A percentile compares a stretch with the other conserved stretches of the same genome.
These are phyloP conservation scores for Myopa tessellatipennis DNA, from an alignment of 2,888 invertebrate species.

Conservation along the genomic window DNA sequence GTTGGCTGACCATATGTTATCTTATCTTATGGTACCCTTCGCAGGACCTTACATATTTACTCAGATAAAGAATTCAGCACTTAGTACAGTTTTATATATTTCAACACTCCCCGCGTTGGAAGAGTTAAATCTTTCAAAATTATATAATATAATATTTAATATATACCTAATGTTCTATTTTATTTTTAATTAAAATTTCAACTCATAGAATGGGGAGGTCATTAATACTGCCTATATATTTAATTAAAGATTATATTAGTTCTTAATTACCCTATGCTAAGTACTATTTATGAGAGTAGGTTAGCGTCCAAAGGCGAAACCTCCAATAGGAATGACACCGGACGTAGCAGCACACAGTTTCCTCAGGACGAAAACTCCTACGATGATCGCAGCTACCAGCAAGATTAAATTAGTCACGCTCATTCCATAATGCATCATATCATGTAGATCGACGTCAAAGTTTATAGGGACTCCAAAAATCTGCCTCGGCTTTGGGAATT, in stretches of 20 bases:
- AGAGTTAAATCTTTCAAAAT: neutral
- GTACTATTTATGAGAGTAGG: neutral
- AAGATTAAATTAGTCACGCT: constrained; percentile 7
- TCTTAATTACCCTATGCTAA: neutral
- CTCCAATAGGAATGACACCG: constrained; percentile 13
- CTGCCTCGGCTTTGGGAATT: neutral
- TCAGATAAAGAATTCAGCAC: too few species aligned
- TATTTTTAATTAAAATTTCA: neutral
- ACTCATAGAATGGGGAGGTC: neutral
- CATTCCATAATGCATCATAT: constrained; percentile 1
- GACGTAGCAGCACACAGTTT: constrained; percentile 5
- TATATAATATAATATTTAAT: neutral
- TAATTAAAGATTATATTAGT: too few species aligned
- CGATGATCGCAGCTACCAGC: constrained; percentile 6
- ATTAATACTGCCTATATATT: neutral
- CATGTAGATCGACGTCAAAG: constrained; percentile 1
- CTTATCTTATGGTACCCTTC: too few species aligned
- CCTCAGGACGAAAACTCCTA: neutral
- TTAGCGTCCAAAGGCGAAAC: constrained; percentile 9
- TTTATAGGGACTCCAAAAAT: neutral
- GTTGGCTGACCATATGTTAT: too few species aligned
- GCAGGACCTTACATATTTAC: too few species aligned
- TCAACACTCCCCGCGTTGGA: neutral
- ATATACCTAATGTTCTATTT: neutral
- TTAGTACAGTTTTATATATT: too few species aligned